Percentiles rank a stretch among this genome's conserved stretches.
phyloP scores from a whole-genome alignment of 2,888 invertebrate species.

The Operophtera brumata region DNA sequence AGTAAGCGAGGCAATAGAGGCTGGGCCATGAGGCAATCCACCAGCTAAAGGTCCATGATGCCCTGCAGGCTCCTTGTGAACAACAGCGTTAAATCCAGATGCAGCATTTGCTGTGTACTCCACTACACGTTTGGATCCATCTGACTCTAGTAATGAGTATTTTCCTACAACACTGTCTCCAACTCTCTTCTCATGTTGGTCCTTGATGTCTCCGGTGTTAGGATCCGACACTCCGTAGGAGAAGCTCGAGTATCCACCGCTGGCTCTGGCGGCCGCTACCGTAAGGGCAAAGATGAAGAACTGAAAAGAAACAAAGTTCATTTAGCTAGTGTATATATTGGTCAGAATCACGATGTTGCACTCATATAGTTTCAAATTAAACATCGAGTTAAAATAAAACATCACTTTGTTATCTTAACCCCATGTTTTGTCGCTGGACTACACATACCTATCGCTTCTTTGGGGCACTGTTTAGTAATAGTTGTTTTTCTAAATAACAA shows the following conservation, averaged over 20 bases:
- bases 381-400: no score
- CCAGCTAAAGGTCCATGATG: slow-evolving; percentile 23
- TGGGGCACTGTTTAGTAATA: no score
- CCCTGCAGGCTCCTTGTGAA: slow-evolving; percentile 55
- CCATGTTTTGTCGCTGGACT: no score
- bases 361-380: no score
- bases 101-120: slow-evolving; percentile 72
- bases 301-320: slow-evolving; percentile 49
- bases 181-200: slow-evolving; percentile 80
- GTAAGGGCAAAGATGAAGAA: slow-evolving; percentile 51
- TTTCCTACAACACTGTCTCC: slow-evolving; percentile 81
- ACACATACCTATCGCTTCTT: no score
- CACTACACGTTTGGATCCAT: slow-evolving; percentile 80
- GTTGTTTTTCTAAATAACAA: no score
- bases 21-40: slow-evolving; percentile 26
- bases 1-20: slow-evolving; percentile 26
- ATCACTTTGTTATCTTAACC: no score
- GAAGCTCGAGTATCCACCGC: slow-evolving; percentile 57
- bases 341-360: background rate
- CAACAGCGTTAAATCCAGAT: slow-evolving; percentile 60
- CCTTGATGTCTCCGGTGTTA: slow-evolving; percentile 61
- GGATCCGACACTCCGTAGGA: slow-evolving; percentile 65
- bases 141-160: slow-evolving; percentile 75
- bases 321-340: background rate
- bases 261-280: slow-evolving; percentile 49